Evolutionary conservation across 2,888 invertebrate genomes (phyloP).

Genomic region (Hesperia comma): DNA sequence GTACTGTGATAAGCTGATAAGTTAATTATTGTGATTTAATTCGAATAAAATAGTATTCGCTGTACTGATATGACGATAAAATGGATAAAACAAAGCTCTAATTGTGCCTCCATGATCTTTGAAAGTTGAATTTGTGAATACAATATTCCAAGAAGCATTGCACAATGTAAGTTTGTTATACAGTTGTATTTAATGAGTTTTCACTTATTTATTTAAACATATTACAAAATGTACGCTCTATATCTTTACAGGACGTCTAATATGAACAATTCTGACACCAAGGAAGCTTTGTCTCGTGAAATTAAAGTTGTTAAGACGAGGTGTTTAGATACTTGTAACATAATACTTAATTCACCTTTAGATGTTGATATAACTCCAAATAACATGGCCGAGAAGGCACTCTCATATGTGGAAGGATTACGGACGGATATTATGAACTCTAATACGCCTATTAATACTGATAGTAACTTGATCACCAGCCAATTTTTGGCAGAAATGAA

Average conservation of each 20-base stretch:
- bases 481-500: conserved; percentile 67
- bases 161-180: conserved; percentile 18
- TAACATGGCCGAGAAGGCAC: conserved; percentile 53
- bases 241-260: conserved; percentile 54
- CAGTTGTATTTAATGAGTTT: not conserved
- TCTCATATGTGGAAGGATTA: conserved; percentile 64
- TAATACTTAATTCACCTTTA: conserved; percentile 62
- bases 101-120: too few relatives aligned
- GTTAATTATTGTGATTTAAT: too few relatives aligned
- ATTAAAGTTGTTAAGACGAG: conserved; percentile 59
- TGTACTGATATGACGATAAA: too few relatives aligned
- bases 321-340: conserved; percentile 59
- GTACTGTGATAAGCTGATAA: too few relatives aligned
- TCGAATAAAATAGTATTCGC: too few relatives aligned
- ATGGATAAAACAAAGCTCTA: too few relatives aligned
- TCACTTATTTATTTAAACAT: conserved; percentile 6
- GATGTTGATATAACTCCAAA: conserved; percentile 51
- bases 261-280: conserved; percentile 56
- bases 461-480: conserved; percentile 64
- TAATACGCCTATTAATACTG: conserved; percentile 57
- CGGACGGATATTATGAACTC: conserved; percentile 60
- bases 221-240: conserved; percentile 1
- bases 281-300: conserved; percentile 57
- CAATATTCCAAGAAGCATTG: not conserved
- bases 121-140: not conserved